These are phyloP conservation scores for Empidonax traillii DNA, from an alignment of 2,113 vertebrate genomes.

Conservation along the genomic window DNA sequence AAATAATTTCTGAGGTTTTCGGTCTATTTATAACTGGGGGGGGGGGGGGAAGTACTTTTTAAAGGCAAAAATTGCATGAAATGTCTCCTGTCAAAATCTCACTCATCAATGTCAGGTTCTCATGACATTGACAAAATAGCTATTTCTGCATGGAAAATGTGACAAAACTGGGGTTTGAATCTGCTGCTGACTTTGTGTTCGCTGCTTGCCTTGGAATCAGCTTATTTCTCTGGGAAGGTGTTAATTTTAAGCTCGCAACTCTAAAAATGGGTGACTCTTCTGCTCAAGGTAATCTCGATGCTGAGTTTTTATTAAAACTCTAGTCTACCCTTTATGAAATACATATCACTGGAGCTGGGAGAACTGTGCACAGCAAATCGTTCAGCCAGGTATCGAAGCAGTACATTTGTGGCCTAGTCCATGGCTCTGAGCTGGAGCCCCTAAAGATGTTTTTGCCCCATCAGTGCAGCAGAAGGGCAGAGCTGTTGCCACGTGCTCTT, in stretches of 20 bases:
- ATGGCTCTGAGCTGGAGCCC: not conserved
- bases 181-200: not conserved
- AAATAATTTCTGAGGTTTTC: not conserved
- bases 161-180: slow-evolving; percentile 32
- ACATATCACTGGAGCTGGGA: not conserved
- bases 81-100: slow-evolving; percentile 53
- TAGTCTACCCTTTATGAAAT: not conserved
- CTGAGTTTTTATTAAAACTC: not conserved
- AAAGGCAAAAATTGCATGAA: slow-evolving; percentile 26
- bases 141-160: slow-evolving; percentile 37
- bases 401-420: not conserved
- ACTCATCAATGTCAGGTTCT: slow-evolving; percentile 45
- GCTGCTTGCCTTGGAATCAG: not conserved
- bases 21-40: not conserved
- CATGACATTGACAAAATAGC: slow-evolving; percentile 43
- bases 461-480: not conserved
- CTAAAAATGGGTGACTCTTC: not conserved
- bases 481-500: not conserved
- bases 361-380: not conserved
- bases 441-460: not conserved
- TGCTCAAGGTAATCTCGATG: not conserved
- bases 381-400: not conserved
- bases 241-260: not conserved
- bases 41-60: not conserved
- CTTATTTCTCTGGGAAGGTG: not conserved